Base-by-base conservation (phyloP, 1,140 invertebrate species). In the Ips typographus region DNA sequence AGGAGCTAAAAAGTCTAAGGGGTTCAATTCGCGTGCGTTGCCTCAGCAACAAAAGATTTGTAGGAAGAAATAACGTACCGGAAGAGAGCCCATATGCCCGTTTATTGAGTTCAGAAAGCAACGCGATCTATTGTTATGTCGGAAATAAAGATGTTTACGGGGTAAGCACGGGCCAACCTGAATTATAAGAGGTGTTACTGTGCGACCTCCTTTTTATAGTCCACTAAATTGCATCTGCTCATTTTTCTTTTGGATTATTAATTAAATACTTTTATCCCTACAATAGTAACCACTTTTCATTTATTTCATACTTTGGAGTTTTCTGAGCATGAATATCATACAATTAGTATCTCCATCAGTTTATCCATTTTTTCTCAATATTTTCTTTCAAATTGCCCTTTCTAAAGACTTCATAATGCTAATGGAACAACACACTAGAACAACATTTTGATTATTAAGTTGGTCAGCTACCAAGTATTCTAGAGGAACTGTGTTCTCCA, bases 11-110 rank as follows among this genome's bases (percentile, higher is more conserved):
- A 65, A 65, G 63, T 56, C 52, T 65, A 65, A 64, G 61, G 62
- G 63, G 63, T 65, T 63, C 42, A 55, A 68, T 42, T 47, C 41
- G 60, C 68, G 68, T 57, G 68, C 60, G 68, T 43, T 56, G 8
- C 22, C 52, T 63, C 59, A 43, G 43, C 36, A 8, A 69, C 68
- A 69, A 69, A 63, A 69, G 68, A 69, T 57, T 47, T 63, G 60
- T 60, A 51, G 68, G 68, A 69, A 69, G 68, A 69, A 69, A 69
- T 63, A 63, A 57, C 41, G 68, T 57, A 22, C 68, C 68, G 68
- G 68, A 69, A 69, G 68, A 40, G 56, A 47, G 68, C 59, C 66
- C 66, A 68, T 61, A 68, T 68, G 68, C 42, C 8, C 43, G 56
- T 58, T 67, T 44, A 56, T 57, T 65, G 58, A 42, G 38, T 56